These are phyloP conservation scores for Botia almorhae DNA, from an alignment of 2,797 vertebrate species.

Conservation along the genomic window DNA sequence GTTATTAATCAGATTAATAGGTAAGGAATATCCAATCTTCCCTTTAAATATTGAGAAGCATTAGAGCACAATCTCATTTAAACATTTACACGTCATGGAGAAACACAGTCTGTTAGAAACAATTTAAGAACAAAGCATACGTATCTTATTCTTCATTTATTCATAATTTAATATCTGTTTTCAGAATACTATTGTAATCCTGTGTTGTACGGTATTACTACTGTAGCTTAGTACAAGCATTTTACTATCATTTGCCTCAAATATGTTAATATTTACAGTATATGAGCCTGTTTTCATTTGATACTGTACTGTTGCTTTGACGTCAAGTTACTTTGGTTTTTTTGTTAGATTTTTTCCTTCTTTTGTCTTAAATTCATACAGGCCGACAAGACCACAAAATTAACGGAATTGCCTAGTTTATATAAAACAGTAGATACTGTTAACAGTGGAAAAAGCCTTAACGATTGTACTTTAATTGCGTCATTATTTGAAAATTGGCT, in stretches of 20 bases:
- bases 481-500: constrained; percentile 42
- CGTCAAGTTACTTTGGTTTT: background rate
- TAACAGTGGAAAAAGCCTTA: constrained; percentile 53
- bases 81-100: background rate
- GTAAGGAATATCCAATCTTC: background rate
- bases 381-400: constrained; percentile 26
- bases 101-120: background rate
- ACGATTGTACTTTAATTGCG: constrained; percentile 53
- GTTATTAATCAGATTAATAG: constrained; percentile 1
- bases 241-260: background rate
- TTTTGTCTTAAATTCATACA: constrained; percentile 3
- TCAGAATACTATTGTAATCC: background rate
- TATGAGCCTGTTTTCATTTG: background rate
- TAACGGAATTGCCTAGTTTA: constrained; percentile 39
- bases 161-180: background rate
- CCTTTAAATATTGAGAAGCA: background rate
- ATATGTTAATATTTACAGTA: background rate
- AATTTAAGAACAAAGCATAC: background rate
- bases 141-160: background rate
- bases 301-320: background rate
- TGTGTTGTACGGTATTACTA: background rate
- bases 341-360: background rate
- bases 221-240: background rate
- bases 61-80: background rate
- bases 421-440: constrained; percentile 43